A percentile compares a stretch with the other conserved stretches of the same genome.
phyloP scores from a whole-genome alignment of 2,113 vertebrate species.

The Trogon surrucura region DNA sequence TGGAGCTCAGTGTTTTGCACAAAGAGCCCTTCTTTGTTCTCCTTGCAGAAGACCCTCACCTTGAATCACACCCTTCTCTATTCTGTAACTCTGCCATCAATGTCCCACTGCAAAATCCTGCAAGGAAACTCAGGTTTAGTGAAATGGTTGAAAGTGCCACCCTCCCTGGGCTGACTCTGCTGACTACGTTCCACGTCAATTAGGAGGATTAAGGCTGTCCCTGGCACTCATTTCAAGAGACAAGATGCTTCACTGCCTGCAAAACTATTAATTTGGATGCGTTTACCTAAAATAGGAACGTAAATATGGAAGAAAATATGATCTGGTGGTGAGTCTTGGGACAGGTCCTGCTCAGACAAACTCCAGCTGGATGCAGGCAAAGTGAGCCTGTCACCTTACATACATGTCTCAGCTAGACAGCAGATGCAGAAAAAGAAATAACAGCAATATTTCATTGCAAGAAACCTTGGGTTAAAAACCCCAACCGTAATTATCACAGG shows the following conservation, averaged over 20 bases:
- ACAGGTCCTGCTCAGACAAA: background rate
- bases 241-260: background rate
- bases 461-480: background rate
- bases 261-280: background rate
- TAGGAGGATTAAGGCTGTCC: background rate
- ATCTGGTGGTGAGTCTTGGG: background rate
- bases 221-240: background rate
- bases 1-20: background rate
- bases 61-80: background rate
- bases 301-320: background rate
- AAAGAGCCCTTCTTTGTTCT: background rate
- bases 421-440: background rate
- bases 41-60: background rate
- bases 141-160: background rate
- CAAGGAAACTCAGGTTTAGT: background rate
- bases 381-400: background rate
- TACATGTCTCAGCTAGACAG: background rate
- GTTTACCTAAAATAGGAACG: background rate
- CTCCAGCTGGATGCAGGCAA: background rate
- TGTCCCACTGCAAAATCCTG: background rate
- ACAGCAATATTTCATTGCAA: background rate
- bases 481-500: background rate
- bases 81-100: background rate
- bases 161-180: no score
- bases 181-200: background rate